Percentiles rank a stretch among this genome's conserved stretches.
Conservation (phyloP, 2,888 invertebrate species). For the Theodoxus fluviatilis region DNA sequence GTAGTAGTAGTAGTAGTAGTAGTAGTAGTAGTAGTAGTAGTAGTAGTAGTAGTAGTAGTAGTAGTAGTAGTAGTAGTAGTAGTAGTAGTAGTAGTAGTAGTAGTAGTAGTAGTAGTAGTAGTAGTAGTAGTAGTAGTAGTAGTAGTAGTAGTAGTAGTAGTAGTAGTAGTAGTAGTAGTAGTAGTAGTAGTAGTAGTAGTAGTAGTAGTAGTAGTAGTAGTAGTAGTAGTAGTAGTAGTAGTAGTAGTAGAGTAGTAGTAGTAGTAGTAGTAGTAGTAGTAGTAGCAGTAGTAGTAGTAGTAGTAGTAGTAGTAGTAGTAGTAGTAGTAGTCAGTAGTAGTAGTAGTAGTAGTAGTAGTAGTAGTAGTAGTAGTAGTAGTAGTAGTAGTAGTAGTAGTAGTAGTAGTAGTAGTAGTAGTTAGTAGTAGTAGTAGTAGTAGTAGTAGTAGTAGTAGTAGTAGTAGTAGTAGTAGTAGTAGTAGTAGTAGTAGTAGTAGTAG, state of each 20-base stretch:
- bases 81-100: constrained; percentile 16
- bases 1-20: constrained; percentile 15
- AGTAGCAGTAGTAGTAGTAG: constrained; percentile 23
- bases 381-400: constrained; percentile 23
- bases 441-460: constrained; percentile 23
- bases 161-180: constrained; percentile 20
- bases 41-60: constrained; percentile 11
- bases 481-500: constrained; percentile 2
- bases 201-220: background rate
- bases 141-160: constrained; percentile 24
- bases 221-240: constrained; percentile 4
- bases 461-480: constrained; percentile 18
- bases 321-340: no score
- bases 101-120: constrained; percentile 23
- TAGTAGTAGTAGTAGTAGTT: no score
- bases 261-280: constrained; percentile 22
- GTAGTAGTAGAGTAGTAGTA: no score
- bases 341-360: constrained; percentile 21
- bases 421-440: no score
- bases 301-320: no score
- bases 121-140: constrained; percentile 25
- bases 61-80: constrained; percentile 15
- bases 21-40: constrained; percentile 18
- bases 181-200: constrained; percentile 9
- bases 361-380: constrained; percentile 25